Base-by-base conservation (phyloP, 2,888 invertebrate species). In the Dynastes grantii region DNA sequence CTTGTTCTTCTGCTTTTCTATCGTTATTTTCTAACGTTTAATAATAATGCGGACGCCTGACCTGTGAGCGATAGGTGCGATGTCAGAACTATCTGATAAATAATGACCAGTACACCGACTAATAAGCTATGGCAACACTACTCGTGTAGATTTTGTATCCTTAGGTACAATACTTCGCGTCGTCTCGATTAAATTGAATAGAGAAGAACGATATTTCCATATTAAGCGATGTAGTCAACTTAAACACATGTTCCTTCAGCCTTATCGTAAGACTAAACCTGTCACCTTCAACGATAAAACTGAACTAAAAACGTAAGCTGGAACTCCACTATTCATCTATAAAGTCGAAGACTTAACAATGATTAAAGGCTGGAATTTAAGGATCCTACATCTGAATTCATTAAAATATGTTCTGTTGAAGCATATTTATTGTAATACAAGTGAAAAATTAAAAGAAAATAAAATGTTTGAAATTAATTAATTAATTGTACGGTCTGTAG, bases 31-130 rank as follows among this genome's bases (percentile, higher is more conserved):
- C 78, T 78, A 71, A 71, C 78, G 71, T 78, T 75, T 78, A 79
- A 79, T 81, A 81, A 81, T 81, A 81, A 81, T 79, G 80, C 73
- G 55, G 78, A 80, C 78, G 76, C 78, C 78, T 80, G 75, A 78
- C 75, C 78, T 76, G 70, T 75, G 78, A 78, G 78, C 77, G 79
- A 81, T 82, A 81, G 81, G 82, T 82, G 82, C 81, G 81, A 81
- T 80, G 79, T 76, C 71, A 76, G 68, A 77, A 68, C 80, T 55
- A 81, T 81, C 81, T 82, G 82, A 82, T 82, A 82, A 79, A 61
- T 67, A 64, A 37, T 70, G 65, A 76, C 73, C 22, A 49, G 73
- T 27, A 29, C 37, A 55, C 49, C 40, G 40, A 29, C 55, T 70
- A 73, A 79, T 58, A 61, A 77, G 37, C 51, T 64, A 75, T 61